Conservation (phyloP, 2,797 vertebrate genomes). For the Lycodopsis pacificus region DNA sequence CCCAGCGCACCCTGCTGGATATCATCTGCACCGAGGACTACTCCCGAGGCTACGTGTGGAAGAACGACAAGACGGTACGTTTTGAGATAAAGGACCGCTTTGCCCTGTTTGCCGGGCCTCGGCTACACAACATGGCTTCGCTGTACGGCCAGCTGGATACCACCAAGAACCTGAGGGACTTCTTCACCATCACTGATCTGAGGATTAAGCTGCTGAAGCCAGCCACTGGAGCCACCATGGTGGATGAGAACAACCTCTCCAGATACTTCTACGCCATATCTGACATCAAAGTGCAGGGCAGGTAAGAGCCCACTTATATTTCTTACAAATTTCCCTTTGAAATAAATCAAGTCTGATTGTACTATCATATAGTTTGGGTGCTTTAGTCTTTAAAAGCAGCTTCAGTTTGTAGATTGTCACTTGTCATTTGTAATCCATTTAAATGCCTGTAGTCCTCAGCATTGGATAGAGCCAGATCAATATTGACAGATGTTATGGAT, state of each 20-base stretch:
- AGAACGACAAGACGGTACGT: slow-evolving; percentile 96
- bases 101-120: slow-evolving; percentile 95
- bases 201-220: slow-evolving; percentile 95
- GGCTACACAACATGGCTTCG: slow-evolving; percentile 97
- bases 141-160: slow-evolving; percentile 98
- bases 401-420: neutral
- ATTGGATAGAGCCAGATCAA: neutral
- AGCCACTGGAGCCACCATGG: slow-evolving; percentile 95
- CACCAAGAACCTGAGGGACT: slow-evolving; percentile 97
- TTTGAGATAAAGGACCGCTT: slow-evolving; percentile 99
- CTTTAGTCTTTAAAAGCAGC: neutral
- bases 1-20: slow-evolving; percentile 93
- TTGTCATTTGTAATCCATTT: neutral
- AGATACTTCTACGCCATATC: slow-evolving; percentile 99
- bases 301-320: slow-evolving; percentile 84
- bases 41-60: slow-evolving; percentile 94
- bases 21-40: slow-evolving; percentile 99
- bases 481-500: neutral
- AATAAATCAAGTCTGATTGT: neutral
- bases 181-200: slow-evolving; percentile 98
- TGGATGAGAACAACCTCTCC: slow-evolving; percentile 94
- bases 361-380: neutral
- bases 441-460: neutral
- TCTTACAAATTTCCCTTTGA: neutral
- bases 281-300: slow-evolving; percentile 97